Base-by-base conservation (phyloP, 2,113 vertebrate species). In the Furnarius figulus region DNA sequence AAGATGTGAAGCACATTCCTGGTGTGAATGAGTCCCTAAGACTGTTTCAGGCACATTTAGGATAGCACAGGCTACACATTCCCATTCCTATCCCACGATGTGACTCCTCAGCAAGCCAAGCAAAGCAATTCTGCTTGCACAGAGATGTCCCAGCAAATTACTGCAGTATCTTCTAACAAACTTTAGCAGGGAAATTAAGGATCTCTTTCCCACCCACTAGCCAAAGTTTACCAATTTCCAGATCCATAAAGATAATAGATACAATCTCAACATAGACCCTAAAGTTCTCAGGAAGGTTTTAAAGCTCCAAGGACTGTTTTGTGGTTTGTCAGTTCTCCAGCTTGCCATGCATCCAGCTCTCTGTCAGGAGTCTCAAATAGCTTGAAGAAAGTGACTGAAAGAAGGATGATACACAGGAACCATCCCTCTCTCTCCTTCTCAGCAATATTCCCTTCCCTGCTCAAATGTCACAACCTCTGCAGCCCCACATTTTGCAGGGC, bases 31-130 rank as follows among this genome's bases (percentile, higher is more conserved):
- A n/a, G 31, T 14, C 19, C 30, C 66, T 27, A 4, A 61, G 44
- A 25, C 7, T 58, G 17, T 27, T 83, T 50, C 40, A 59, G 49
- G 33, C 53, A 84, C n/a, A 18, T 56, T 61, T 23, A 52, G 33
- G n/a, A 39, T 6, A 49, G 33, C 22, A 35, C 9, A 12, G 61
- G 42, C 46, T 50, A 22, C 39, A 35, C 0, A 0, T 24, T 79
- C 47, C 62, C 37, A 9, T 10, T 46, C 56, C 70, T 3, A 2
- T 6, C 7, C 56, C 4, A 3, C 3, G 40, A 35, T 47, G 25
- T 5, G 33, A 53, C 31, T 72, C 37, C 58, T 67, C 71, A 75
- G 55, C 53, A 81, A 88, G 21, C 21, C 15, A n/a, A 62, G 47
- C 46, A 40, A 33, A 75, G n/a, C 71, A 50, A 68, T 42, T 68